These are phyloP conservation scores for Antitype chi DNA, from an alignment of 2,888 invertebrate genomes.

Conservation along the genomic window DNA sequence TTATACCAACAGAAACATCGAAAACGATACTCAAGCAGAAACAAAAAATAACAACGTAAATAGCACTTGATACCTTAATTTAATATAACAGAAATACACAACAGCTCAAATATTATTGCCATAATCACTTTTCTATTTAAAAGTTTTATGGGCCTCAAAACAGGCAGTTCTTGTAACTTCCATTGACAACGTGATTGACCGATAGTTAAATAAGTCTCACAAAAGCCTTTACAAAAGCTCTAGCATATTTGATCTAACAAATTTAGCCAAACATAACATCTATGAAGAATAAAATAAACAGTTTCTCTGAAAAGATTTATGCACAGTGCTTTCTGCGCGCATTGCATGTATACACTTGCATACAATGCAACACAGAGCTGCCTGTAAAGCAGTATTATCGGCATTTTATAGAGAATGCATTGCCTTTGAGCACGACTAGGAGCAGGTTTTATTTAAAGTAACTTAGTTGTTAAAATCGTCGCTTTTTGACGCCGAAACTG, in stretches of 20 bases:
- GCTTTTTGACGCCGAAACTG: conserved; percentile 56
- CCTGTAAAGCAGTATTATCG: conserved; percentile 75
- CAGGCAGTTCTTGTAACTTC: not conserved
- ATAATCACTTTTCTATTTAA: not conserved
- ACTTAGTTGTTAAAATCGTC: conserved; percentile 52
- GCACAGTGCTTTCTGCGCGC: conserved; percentile 55
- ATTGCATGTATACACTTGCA: conserved; percentile 62
- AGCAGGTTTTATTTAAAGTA: conserved; percentile 66
- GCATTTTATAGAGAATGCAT: conserved; percentile 75
- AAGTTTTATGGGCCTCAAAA: not conserved
- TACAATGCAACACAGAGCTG: conserved; percentile 71
- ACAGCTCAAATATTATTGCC: not conserved
- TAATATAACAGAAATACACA: no score
- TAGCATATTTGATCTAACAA: conserved; percentile 61
- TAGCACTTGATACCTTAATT: no score
- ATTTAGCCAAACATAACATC: conserved; percentile 65
- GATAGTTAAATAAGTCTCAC: conserved; percentile 33
- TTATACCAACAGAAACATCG: no score
- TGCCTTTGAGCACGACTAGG: conserved; percentile 66
- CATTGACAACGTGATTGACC: conserved; percentile 3
- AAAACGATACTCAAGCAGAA: no score
- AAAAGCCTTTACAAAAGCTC: conserved; percentile 28
- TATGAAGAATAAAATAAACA: conserved; percentile 74
- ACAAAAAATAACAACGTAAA: no score
- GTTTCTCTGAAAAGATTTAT: conserved; percentile 76